phyloP scores from a whole-genome alignment of 2,113 vertebrate species.

The Hiodon alosoides region DNA sequence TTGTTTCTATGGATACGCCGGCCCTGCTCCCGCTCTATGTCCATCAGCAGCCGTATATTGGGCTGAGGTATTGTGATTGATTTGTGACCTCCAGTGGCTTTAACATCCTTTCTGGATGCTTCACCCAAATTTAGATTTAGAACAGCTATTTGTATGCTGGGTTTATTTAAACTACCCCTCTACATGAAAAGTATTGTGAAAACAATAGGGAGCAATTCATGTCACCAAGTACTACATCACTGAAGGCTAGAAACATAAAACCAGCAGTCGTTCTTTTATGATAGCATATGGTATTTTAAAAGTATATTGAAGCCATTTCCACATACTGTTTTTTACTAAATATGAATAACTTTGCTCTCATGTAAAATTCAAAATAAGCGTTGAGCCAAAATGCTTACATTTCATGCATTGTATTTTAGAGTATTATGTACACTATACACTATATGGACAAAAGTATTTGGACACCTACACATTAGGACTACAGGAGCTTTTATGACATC shows the following conservation, averaged over 20 bases:
- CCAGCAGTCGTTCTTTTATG: background rate
- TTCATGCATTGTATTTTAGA: too few relatives aligned
- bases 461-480: too few relatives aligned
- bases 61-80: slow-evolving; percentile 48
- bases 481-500: too few relatives aligned
- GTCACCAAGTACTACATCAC: background rate
- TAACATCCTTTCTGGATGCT: slow-evolving; percentile 16
- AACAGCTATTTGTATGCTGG: background rate
- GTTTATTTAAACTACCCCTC: background rate
- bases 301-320: background rate
- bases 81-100: slow-evolving; percentile 41
- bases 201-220: background rate
- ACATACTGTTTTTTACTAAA: too few relatives aligned
- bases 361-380: too few relatives aligned
- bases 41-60: slow-evolving; percentile 45
- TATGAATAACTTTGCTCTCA: too few relatives aligned
- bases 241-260: background rate
- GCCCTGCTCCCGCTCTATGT: slow-evolving; percentile 38
- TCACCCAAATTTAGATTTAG: background rate
- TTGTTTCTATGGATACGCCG: slow-evolving; percentile 49
- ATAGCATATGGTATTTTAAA: too few relatives aligned
- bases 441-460: too few relatives aligned
- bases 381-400: too few relatives aligned
- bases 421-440: too few relatives aligned
- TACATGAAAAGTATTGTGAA: background rate